phyloP scores from a whole-genome alignment of 1,140 invertebrate species.

The Schlechtendalia chinensis region DNA sequence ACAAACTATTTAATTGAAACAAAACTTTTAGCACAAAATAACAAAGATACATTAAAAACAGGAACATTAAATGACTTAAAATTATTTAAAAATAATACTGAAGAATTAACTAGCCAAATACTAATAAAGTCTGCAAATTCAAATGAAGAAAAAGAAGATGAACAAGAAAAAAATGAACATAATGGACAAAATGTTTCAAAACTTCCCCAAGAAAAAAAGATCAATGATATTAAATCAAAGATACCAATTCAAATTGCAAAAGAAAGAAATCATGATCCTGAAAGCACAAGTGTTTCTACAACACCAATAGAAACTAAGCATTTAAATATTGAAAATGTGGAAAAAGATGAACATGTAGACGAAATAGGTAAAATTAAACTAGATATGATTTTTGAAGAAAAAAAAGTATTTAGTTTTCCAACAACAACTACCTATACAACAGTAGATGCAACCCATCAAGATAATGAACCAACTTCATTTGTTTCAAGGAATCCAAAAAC shows the following conservation, averaged over 20 bases:
- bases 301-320: not conserved
- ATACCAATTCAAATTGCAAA: not conserved
- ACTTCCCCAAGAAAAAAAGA: not conserved
- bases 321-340: not conserved
- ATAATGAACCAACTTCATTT: conserved; percentile 7
- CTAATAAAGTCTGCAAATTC: not conserved
- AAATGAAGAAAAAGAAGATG: not conserved
- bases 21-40: conserved; percentile 36
- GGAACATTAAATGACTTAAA: not conserved
- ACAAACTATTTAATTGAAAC: conserved; percentile 44
- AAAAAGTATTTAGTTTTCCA: conserved; percentile 33
- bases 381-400: conserved; percentile 18
- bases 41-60: not conserved
- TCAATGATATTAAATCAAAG: not conserved
- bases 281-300: not conserved
- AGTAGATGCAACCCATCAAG: not conserved
- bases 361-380: conserved; percentile 35
- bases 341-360: not conserved
- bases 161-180: not conserved
- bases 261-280: not conserved
- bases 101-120: not conserved
- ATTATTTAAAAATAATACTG: not conserved
- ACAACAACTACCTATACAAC: conserved; percentile 36
- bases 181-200: not conserved
- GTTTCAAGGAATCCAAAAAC: conserved; percentile 25